phyloP scores from a whole-genome alignment of 2,113 vertebrate genomes.

The Oreochromis tanganicae region DNA sequence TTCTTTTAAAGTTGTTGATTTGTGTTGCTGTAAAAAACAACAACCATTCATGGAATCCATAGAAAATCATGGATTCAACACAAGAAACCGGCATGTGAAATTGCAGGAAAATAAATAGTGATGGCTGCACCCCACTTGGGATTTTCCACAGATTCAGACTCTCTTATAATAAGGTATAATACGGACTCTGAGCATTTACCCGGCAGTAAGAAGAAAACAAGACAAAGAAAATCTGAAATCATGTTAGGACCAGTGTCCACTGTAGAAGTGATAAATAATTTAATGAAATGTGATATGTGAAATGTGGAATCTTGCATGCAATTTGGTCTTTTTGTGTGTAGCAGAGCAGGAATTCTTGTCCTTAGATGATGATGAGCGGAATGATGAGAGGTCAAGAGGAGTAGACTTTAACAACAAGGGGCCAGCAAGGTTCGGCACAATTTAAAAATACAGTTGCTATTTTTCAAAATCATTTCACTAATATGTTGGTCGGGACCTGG shows the following conservation, averaged over 20 bases:
- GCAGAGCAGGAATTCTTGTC: neutral
- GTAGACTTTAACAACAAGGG: neutral
- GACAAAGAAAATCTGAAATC: neutral
- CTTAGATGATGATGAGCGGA: neutral
- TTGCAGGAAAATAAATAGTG: neutral
- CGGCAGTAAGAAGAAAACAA: neutral
- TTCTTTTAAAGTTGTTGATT: neutral
- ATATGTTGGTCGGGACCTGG: neutral
- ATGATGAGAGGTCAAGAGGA: neutral
- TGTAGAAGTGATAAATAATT: neutral
- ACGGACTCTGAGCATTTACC: neutral
- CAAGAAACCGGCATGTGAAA: neutral
- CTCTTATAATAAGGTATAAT: neutral
- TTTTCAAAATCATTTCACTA: neutral
- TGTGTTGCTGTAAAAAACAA: neutral
- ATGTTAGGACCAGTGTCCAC: neutral
- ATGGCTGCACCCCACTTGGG: neutral
- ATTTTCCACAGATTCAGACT: neutral
- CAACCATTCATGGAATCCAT: neutral
- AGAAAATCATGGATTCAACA: neutral
- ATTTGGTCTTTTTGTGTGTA: neutral
- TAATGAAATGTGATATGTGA: neutral
- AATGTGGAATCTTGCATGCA: neutral
- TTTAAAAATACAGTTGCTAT: neutral
- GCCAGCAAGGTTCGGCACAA: neutral